Conservation (phyloP, 2,888 invertebrate genomes). For the Diploptera punctata region DNA sequence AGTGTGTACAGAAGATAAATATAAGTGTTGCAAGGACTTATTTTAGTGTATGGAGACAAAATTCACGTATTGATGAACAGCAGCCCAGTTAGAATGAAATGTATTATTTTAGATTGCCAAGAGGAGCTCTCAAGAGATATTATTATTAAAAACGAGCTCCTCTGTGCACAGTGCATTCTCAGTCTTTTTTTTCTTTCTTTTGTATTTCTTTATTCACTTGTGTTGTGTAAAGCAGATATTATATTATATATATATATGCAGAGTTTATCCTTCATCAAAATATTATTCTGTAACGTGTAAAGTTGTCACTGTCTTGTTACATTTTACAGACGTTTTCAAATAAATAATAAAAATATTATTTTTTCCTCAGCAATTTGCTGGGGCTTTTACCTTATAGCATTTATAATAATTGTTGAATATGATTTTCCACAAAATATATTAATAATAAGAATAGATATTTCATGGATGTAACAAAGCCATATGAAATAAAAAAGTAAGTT, state of each 20-base stretch:
- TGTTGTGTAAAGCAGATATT: slow-evolving; percentile 37
- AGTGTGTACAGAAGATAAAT: slow-evolving; percentile 27
- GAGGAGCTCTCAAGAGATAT: slow-evolving; percentile 15
- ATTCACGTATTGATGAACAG: neutral
- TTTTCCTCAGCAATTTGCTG: slow-evolving; percentile 26
- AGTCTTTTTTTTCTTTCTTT: slow-evolving; percentile 31
- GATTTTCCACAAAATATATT: too few relatives aligned
- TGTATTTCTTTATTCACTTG: slow-evolving; percentile 31
- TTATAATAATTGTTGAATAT: neutral
- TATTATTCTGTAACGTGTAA: slow-evolving; percentile 37
- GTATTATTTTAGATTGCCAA: slow-evolving; percentile 15
- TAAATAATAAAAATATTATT: slow-evolving; percentile 36
- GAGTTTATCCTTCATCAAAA: slow-evolving; percentile 40
- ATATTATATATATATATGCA: slow-evolving; percentile 37
- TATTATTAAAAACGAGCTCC: slow-evolving; percentile 10
- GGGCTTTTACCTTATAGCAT: slow-evolving; percentile 15
- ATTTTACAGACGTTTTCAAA: slow-evolving; percentile 43
- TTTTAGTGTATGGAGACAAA: slow-evolving; percentile 21
- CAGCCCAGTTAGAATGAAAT: slow-evolving; percentile 7
- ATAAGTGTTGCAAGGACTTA: slow-evolving; percentile 21
- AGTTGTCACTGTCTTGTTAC: slow-evolving; percentile 41
- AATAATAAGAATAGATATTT: too few relatives aligned
- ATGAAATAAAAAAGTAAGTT: too few relatives aligned
- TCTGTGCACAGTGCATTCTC: neutral
- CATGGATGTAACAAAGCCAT: too few relatives aligned